These are phyloP conservation scores for Enteromius radiatus DNA, from an alignment of 2,797 vertebrate species.

Conservation along the genomic window DNA sequence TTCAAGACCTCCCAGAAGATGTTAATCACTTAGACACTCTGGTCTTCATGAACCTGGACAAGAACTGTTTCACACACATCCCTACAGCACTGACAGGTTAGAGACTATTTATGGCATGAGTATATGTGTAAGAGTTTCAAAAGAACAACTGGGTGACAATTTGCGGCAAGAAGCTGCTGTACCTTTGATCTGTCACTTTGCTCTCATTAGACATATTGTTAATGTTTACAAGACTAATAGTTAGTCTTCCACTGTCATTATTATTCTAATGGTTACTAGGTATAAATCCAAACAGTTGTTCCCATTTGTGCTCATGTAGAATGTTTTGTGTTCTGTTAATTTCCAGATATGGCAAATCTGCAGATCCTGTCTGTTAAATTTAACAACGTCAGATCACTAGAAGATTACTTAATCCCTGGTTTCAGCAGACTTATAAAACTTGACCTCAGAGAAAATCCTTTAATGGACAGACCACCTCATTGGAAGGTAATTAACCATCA, in stretches of 20 bases:
- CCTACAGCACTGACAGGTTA: constrained; percentile 53
- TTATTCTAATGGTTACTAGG: not conserved
- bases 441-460: constrained; percentile 58
- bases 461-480: constrained; percentile 52
- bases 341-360: constrained; percentile 55
- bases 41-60: constrained; percentile 54
- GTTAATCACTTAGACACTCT: constrained; percentile 45
- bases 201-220: not conserved
- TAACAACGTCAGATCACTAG: constrained; percentile 51
- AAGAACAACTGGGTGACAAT: too few species aligned
- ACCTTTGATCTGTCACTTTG: not conserved
- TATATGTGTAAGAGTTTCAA: not conserved
- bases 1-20: constrained; percentile 53
- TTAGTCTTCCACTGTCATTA: not conserved
- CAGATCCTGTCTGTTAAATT: constrained; percentile 54
- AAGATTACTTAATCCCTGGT: constrained; percentile 54
- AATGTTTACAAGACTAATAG: not conserved
- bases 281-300: not conserved
- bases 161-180: not conserved
- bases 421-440: constrained; percentile 56
- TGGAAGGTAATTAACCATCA: constrained; percentile 53
- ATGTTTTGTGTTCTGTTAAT: not conserved
- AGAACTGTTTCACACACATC: constrained; percentile 53
- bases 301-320: not conserved
- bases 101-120: not conserved